Evolutionary conservation across 2,888 invertebrate species (phyloP).

Genomic region (Malthinus flaveolus): DNA sequence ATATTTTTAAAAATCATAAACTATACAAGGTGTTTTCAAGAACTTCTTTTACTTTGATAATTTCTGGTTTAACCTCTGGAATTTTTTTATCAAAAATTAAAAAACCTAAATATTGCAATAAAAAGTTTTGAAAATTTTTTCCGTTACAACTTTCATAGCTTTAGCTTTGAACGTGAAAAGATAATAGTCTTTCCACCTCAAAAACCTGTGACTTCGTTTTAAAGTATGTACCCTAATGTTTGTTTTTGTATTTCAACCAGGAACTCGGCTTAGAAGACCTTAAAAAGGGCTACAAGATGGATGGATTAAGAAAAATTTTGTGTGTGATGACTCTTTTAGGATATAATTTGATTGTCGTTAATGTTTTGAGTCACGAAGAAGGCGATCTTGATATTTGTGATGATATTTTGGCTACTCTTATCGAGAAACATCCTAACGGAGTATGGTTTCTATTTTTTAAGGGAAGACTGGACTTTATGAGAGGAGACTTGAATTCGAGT

Average conservation of each 20-base stretch:
- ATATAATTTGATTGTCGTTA: slow-evolving; percentile 84
- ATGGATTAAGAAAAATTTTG: slow-evolving; percentile 81
- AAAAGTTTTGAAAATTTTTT: too few relatives aligned
- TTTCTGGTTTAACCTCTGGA: too few relatives aligned
- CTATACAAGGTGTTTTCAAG: too few relatives aligned
- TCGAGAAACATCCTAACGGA: slow-evolving; percentile 78
- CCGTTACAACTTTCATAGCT: too few relatives aligned
- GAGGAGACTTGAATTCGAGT: slow-evolving; percentile 73
- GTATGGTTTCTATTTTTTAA: slow-evolving; percentile 92
- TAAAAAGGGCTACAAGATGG: slow-evolving; percentile 69
- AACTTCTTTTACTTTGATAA: too few relatives aligned
- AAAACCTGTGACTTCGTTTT: not conserved
- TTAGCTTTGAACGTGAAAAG: too few relatives aligned
- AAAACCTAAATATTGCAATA: too few relatives aligned
- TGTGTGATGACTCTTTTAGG: slow-evolving; percentile 84
- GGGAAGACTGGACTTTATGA: slow-evolving; percentile 81
- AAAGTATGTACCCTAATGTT: not conserved
- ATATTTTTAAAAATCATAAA: too few relatives aligned
- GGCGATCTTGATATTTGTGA: slow-evolving; percentile 80
- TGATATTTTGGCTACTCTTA: slow-evolving; percentile 72
- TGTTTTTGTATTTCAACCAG: slow-evolving; percentile 57
- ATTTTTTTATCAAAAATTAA: too few relatives aligned
- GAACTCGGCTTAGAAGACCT: slow-evolving; percentile 75
- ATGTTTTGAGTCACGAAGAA: slow-evolving; percentile 78
- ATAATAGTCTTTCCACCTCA: too few relatives aligned